Evolutionary conservation across 2,888 invertebrate genomes (phyloP).

Genomic region (Megalurothrips usitatus): DNA sequence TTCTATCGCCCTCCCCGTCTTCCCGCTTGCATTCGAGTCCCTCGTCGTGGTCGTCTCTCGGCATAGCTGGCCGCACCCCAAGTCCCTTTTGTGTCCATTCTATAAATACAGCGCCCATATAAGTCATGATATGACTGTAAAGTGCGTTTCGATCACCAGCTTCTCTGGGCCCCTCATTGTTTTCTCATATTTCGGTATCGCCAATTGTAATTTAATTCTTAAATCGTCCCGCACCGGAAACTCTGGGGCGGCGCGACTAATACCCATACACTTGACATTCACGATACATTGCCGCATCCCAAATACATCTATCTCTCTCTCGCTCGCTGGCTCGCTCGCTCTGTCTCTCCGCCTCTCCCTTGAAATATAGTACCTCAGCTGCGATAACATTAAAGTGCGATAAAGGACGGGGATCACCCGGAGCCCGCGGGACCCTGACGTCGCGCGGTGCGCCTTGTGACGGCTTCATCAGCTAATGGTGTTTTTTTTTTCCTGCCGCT

Average conservation of each 20-base stretch:
- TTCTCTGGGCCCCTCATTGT: neutral
- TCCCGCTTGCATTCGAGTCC: neutral
- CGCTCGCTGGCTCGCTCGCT: conserved; percentile 10
- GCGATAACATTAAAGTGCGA: too few relatives aligned
- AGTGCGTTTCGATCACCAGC: neutral
- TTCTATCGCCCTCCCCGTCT: neutral
- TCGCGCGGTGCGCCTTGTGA: too few relatives aligned
- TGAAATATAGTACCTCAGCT: neutral
- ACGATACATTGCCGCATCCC: neutral
- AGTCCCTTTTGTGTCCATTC: neutral
- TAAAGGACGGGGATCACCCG: too few relatives aligned
- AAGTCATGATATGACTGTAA: neutral
- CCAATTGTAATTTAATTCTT: too few relatives aligned
- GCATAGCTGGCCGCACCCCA: neutral
- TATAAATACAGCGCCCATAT: neutral
- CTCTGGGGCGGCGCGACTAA: too few relatives aligned
- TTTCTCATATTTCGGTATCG: neutral
- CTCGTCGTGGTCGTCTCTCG: neutral
- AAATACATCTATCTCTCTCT: neutral
- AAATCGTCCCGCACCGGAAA: too few relatives aligned
- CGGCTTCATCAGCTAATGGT: too few relatives aligned
- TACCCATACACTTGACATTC: too few relatives aligned
- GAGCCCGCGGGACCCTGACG: too few relatives aligned
- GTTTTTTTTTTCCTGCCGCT: too few relatives aligned
- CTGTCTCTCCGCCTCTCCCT: neutral